Base-by-base conservation (phyloP, 2,797 vertebrate genomes). In the Crocodylus rhombifer region DNA sequence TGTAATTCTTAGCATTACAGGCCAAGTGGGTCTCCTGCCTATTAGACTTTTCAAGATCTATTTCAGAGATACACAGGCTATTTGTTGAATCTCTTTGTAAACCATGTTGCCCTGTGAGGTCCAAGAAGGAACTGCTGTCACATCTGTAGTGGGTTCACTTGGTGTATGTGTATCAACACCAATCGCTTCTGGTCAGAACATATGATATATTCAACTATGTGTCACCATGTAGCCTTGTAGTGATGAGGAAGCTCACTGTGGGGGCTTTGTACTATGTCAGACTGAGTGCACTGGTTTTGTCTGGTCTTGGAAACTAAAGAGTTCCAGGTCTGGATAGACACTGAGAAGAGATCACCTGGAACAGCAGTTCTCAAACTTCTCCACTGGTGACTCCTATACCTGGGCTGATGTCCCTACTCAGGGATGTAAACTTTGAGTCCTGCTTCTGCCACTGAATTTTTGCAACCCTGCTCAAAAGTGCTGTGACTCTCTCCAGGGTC, bases 191-290 rank as follows among this genome's bases (percentile, higher is more conserved):
- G 78, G 61, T 56, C 51, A 74, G 61, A 84, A 76, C 25, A 26
- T 18, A 60, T 79, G 65, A 81, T 61, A 55, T 23, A 56, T 5
- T 0, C 0, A 89, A 62, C 84, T 91, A 3, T 88, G 56, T 86
- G 86, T 89, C 88, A 81, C 83, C 82, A 89, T 78, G 89, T 91
- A 90, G 79, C 89, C 92, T 80, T 92, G 95, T 94, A 88, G 92
- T 92, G 95, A 90, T 26, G 79, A 58, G 62, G 91, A 93, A 74
- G 94, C 86, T 90, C 93, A 93, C 67, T 88, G 63, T 82, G 90
- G 80, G 58, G 89, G 42, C 36, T 74, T 61, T 82, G 73, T 7
- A 12, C 51, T 55, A 89, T 56, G 77, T 18, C 67, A 26, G 30
- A 30, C 58, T 78, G 33, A n/a, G 23, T 76, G 33, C 64, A 62